Conservation (phyloP, 2,113 vertebrate species). For the Lepisosteus oculatus region DNA sequence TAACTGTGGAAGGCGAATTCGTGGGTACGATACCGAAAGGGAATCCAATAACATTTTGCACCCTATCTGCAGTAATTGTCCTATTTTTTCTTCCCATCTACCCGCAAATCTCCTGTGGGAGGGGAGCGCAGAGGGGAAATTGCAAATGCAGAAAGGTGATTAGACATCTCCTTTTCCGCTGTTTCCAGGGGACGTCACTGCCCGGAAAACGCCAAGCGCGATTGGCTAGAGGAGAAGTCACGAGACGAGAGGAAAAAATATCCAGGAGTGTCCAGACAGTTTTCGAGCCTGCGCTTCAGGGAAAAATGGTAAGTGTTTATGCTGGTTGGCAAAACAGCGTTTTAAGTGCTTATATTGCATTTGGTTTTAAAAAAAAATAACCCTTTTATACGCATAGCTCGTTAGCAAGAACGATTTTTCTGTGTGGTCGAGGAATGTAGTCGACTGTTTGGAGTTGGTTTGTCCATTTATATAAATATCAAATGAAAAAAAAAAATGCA, state of each 20-base stretch:
- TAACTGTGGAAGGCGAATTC: no score
- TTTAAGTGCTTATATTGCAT: not conserved
- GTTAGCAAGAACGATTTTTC: not conserved
- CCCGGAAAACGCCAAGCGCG: not conserved
- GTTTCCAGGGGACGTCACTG: not conserved
- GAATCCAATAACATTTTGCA: no score
- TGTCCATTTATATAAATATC: not conserved
- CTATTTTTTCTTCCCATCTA: no score
- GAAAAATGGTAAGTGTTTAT: constrained; percentile 59
- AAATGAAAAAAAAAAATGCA: constrained; percentile 25
- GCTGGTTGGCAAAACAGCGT: not conserved
- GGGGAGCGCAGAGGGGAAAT: no score
- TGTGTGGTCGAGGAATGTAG: constrained; percentile 11
- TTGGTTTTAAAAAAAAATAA: not conserved
- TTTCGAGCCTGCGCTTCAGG: constrained; percentile 35
- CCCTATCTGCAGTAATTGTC: no score
- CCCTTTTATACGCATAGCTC: not conserved
- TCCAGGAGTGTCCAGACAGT: constrained; percentile 26
- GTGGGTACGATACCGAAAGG: no score
- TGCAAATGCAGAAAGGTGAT: not conserved
- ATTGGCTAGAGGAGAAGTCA: constrained; percentile 54
- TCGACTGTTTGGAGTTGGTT: constrained; percentile 22
- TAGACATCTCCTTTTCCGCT: not conserved
- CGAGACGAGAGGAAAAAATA: constrained; percentile 38
- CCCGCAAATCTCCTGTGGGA: no score